Evolutionary conservation across 2,797 vertebrate species (phyloP).

Genomic region (Synanceia verrucosa): DNA sequence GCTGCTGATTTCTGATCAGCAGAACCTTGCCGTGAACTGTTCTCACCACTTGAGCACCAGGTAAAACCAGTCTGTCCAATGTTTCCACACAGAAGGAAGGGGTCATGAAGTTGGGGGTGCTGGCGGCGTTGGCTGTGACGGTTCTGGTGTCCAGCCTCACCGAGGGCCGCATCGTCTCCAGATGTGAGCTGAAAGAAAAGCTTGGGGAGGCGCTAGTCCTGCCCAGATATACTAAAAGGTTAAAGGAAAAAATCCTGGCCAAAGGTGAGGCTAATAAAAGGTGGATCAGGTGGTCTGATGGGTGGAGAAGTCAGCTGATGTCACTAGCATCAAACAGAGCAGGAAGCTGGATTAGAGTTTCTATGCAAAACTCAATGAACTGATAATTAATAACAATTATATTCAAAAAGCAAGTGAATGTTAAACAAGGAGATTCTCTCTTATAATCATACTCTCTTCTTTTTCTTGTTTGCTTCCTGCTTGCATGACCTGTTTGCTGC

Average conservation of each 20-base stretch:
- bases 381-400: background rate
- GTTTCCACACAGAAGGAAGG: background rate
- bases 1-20: background rate
- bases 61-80: background rate
- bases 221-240: accelerated
- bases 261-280: constrained; percentile 34
- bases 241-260: constrained; percentile 2
- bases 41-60: background rate
- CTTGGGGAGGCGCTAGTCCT: background rate
- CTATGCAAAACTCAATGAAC: background rate
- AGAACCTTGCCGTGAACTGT: background rate
- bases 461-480: background rate
- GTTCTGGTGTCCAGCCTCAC: constrained; percentile 29
- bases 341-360: background rate
- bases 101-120: constrained; percentile 48
- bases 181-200: constrained; percentile 43
- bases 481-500: background rate
- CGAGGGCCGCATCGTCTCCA: constrained; percentile 37
- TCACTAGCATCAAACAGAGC: background rate
- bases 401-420: background rate
- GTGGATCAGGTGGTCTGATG: background rate
- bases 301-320: background rate
- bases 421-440: background rate
- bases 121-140: constrained; percentile 38
- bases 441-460: background rate